Conservation (phyloP, 2,888 invertebrate species). For the Acheta domesticus region DNA sequence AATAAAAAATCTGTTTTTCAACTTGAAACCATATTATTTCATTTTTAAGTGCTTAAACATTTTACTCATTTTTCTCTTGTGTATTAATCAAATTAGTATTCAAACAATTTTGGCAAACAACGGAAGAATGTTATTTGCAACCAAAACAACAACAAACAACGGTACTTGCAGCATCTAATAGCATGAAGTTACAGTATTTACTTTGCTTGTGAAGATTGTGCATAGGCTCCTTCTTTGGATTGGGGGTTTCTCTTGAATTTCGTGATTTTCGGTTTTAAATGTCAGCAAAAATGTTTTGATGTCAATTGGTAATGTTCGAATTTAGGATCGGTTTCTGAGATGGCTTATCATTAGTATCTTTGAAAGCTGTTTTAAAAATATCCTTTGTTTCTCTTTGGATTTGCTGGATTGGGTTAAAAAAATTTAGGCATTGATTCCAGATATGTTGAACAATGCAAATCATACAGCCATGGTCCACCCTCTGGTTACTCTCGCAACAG, state of each 20-base stretch:
- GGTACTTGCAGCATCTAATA: neutral
- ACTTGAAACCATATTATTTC: neutral
- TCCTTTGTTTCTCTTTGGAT: neutral
- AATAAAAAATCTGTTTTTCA: neutral
- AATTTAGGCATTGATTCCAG: slow-evolving; percentile 24
- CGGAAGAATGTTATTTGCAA: neutral
- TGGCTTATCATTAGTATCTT: neutral
- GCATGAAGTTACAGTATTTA: neutral
- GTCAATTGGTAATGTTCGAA: neutral
- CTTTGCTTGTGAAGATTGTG: neutral
- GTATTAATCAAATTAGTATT: neutral
- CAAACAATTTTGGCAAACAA: neutral
- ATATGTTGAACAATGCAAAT: slow-evolving; percentile 37
- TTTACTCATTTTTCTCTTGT: neutral
- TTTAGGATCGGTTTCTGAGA: neutral
- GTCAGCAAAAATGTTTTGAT: neutral
- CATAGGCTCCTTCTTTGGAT: neutral
- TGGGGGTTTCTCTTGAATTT: neutral
- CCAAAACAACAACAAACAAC: neutral
- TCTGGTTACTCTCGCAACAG: slow-evolving; percentile 38
- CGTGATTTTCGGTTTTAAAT: neutral
- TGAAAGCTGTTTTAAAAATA: neutral
- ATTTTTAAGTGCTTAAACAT: neutral
- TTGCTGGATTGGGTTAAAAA: neutral
- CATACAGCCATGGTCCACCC: slow-evolving; percentile 39